Base-by-base conservation (phyloP, 2,113 vertebrate species). In the Burhinus bistriatus region DNA sequence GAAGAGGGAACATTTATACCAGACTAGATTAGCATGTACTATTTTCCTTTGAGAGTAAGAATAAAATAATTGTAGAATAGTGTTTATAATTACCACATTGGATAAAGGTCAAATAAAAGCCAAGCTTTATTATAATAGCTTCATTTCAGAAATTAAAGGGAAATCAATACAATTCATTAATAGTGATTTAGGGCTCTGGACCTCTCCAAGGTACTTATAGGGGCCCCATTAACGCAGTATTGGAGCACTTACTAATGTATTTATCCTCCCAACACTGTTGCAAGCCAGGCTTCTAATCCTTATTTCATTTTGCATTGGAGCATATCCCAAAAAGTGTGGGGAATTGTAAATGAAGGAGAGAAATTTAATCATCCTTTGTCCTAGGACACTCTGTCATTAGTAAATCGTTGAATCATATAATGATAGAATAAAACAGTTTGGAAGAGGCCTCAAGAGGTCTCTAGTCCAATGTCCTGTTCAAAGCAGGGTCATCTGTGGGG, bases 91-190 rank as follows among this genome's bases (percentile, higher is more conserved):
- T 89, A 80, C 44, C 38, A 76, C 52, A 62, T 79, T 75, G 57
- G 77, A 85, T 76, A 89, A 96, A 90, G 83, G 89, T 97, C 89
- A 95, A 87, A 91, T 75, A 92, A 89, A 95, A 95, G 65, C 83
- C 65, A 72, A 93, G 36, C 40, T 95, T 87, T 97, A 91, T 95
- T 94, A 89, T 82, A 96, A 95, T 87, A 92, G 52, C 73, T 79
- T 95, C 75, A 85, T 89, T 89, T 95, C 49, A 91, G 81, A 95
- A 91, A 92, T 95, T 87, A 96, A 91, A 94, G 49, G 13, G 36
- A 92, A 95, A 96, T 96, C 94, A 95, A 95, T 97, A 95, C 44
- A 80, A 91, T 91, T 95, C 87, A 95, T 91, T 95, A 95, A 69
- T 47, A 89, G 54, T 61, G 69, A 87, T 91, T 97, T 95, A 95